phyloP scores from a whole-genome alignment of 2,888 invertebrate genomes.

The Diplazon laetatorius region DNA sequence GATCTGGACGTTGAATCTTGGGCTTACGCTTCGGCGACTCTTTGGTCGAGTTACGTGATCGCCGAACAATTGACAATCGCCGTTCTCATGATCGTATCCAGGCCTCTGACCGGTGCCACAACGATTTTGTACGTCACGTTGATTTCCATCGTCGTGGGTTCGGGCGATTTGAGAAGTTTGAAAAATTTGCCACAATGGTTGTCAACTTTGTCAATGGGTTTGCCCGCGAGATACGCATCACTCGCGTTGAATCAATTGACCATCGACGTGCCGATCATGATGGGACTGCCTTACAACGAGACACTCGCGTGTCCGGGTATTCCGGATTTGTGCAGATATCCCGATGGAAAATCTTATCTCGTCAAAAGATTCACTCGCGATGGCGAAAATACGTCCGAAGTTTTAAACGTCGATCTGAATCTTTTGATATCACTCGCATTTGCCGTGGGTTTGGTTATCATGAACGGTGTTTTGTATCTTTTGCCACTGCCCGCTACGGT shows the following conservation, averaged over 20 bases:
- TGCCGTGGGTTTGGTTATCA: slow-evolving; percentile 90
- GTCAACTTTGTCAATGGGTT: slow-evolving; percentile 75
- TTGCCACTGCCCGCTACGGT: slow-evolving; percentile 93
- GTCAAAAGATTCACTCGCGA: slow-evolving; percentile 87
- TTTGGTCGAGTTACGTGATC: slow-evolving; percentile 94
- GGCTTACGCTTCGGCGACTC: slow-evolving; percentile 81
- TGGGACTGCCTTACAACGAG: slow-evolving; percentile 83
- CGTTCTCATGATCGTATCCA: slow-evolving; percentile 91
- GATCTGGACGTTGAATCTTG: slow-evolving; percentile 76
- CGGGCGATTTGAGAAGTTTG: slow-evolving; percentile 78
- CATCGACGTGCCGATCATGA: slow-evolving; percentile 73
- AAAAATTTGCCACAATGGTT: slow-evolving; percentile 79
- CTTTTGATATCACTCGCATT: slow-evolving; percentile 93
- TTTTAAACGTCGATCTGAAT: slow-evolving; percentile 89
- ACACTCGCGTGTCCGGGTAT: slow-evolving; percentile 82
- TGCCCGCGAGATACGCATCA: slow-evolving; percentile 80
- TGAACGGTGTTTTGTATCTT: slow-evolving; percentile 93
- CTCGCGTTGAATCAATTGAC: slow-evolving; percentile 79
- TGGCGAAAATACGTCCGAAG: slow-evolving; percentile 84
- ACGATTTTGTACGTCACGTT: slow-evolving; percentile 91
- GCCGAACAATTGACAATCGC: slow-evolving; percentile 94
- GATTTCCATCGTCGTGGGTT: slow-evolving; percentile 83
- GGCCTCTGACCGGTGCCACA: slow-evolving; percentile 90
- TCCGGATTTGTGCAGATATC: slow-evolving; percentile 85
- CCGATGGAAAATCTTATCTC: slow-evolving; percentile 88